A percentile compares a stretch with the other conserved stretches of the same genome.
These are phyloP conservation scores for Drosophila melanogaster DNA, from an alignment of 1,140 invertebrate genomes.

Conservation along the genomic window DNA sequence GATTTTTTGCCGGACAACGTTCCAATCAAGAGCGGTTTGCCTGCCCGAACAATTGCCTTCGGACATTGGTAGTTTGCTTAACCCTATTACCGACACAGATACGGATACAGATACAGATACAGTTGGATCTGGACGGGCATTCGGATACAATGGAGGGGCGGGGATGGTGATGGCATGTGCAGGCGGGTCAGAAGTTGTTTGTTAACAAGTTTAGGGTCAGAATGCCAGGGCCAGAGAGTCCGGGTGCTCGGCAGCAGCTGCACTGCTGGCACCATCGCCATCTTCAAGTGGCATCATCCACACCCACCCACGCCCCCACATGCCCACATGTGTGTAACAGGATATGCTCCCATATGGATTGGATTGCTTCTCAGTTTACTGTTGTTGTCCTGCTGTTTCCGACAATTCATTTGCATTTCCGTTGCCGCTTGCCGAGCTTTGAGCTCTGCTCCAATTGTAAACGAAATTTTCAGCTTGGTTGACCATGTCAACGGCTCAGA, in stretches of 20 bases:
- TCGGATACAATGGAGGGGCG: constrained; percentile 3
- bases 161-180: constrained; percentile 7
- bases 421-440: constrained; percentile 25
- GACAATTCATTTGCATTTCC: constrained; percentile 70
- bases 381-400: constrained; percentile 42
- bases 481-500: constrained; percentile 37
- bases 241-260: constrained; percentile 10
- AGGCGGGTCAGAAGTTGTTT: constrained; percentile 69
- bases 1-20: constrained; percentile 33
- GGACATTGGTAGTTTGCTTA: constrained; percentile 40
- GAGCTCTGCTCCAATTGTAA: constrained; percentile 24
- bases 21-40: constrained; percentile 30
- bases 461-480: constrained; percentile 43
- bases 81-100: constrained; percentile 40
- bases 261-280: constrained; percentile 7
- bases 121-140: constrained; percentile 5
- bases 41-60: constrained; percentile 8
- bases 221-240: constrained; percentile 33
- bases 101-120: neutral
- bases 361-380: constrained; percentile 39
- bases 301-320: neutral
- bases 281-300: constrained; percentile 10
- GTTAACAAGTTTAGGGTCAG: constrained; percentile 67
- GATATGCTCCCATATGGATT: constrained; percentile 49
- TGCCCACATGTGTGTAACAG: constrained; percentile 18